These are phyloP conservation scores for Apistogramma diplotaenia DNA, from an alignment of 2,113 vertebrate species.

Conservation along the genomic window DNA sequence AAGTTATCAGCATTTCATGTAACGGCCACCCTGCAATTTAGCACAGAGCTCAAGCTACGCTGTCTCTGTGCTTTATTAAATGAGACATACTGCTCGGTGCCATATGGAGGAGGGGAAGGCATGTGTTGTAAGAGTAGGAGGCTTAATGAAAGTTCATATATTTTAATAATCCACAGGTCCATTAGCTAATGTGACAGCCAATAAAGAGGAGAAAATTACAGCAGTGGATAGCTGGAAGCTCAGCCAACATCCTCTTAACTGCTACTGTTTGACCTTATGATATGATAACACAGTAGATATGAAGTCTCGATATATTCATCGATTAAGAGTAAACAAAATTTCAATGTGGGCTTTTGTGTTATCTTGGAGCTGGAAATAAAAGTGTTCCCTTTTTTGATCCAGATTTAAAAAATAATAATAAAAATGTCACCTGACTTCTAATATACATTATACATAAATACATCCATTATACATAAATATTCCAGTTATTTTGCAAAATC, in stretches of 20 bases:
- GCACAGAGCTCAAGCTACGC: background rate
- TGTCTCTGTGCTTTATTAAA: background rate
- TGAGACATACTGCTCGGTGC: background rate
- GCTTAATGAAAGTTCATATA: slow-evolving; percentile 2
- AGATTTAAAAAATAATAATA: background rate
- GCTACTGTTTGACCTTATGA: background rate
- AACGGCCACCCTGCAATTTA: background rate
- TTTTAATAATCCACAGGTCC: background rate
- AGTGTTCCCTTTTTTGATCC: background rate
- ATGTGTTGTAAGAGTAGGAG: background rate
- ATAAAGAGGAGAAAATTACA: background rate
- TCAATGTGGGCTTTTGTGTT: background rate
- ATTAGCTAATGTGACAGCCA: background rate
- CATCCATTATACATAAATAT: background rate
- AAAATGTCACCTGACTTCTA: background rate
- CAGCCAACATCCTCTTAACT: background rate
- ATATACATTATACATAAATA: background rate
- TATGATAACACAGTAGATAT: background rate
- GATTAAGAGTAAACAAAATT: background rate
- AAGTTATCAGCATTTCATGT: background rate
- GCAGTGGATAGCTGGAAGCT: background rate
- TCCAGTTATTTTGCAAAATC: background rate
- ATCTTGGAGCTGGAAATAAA: background rate
- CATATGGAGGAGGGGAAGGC: background rate
- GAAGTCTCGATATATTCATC: background rate